These are phyloP conservation scores for Agrochola litura DNA, from an alignment of 2,888 invertebrate genomes.

Conservation along the genomic window DNA sequence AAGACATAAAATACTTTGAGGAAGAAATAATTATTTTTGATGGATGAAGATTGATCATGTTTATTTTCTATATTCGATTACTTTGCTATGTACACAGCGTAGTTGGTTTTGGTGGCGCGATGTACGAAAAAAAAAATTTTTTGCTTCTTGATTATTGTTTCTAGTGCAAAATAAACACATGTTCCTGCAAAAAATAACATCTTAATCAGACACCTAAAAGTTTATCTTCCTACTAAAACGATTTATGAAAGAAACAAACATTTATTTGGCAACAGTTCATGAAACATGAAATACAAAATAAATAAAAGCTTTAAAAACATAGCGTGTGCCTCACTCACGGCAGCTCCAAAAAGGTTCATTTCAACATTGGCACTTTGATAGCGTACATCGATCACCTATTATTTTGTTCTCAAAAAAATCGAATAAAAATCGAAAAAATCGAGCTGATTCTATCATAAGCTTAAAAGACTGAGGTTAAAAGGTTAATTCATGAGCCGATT, in stretches of 20 bases:
- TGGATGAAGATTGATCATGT: slow-evolving; percentile 47
- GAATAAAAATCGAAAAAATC: not conserved
- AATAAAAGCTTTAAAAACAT: not conserved
- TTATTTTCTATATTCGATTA: slow-evolving; percentile 16
- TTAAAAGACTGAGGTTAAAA: not conserved
- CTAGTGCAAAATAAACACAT: not conserved
- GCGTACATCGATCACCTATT: not conserved
- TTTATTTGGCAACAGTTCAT: no score
- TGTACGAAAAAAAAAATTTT: not conserved
- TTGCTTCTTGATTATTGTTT: not conserved
- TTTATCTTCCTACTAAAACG: not conserved
- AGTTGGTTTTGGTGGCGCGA: not conserved
- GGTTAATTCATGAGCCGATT: slow-evolving; percentile 26
- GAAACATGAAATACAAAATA: not conserved
- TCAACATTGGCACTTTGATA: not conserved
- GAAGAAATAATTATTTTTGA: slow-evolving; percentile 43
- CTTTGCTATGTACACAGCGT: not conserved
- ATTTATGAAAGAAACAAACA: not conserved
- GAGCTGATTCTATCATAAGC: not conserved
- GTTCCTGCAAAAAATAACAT: no score
- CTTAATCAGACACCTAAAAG: not conserved
- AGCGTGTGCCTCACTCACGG: not conserved
- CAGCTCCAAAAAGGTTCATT: not conserved
- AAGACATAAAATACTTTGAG: slow-evolving; percentile 19
- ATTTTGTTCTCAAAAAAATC: not conserved